Percentiles rank a stretch among this genome's conserved stretches.
Evolutionary conservation across 2,888 invertebrate genomes (phyloP).

Genomic region (Oxytorus armatus): DNA sequence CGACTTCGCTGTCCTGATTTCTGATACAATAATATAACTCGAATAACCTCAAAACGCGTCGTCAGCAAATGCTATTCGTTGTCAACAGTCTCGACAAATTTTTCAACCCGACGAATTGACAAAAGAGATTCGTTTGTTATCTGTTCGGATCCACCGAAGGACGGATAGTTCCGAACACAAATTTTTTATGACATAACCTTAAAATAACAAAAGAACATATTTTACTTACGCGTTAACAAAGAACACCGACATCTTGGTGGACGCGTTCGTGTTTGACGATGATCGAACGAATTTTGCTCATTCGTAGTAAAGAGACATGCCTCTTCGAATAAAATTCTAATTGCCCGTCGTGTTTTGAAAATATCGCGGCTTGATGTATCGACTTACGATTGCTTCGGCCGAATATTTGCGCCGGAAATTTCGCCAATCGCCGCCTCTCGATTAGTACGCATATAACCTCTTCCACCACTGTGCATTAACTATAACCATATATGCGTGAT

Average conservation of each 20-base stretch:
- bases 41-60: too few species aligned
- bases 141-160: background rate
- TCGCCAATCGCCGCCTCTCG: slow-evolving; percentile 68
- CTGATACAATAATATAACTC: slow-evolving; percentile 72
- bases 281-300: slow-evolving; percentile 17
- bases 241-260: slow-evolving; percentile 88
- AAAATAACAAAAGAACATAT: slow-evolving; percentile 69
- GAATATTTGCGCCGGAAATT: slow-evolving; percentile 70
- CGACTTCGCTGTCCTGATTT: slow-evolving; percentile 84
- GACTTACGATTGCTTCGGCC: slow-evolving; percentile 67
- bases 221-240: slow-evolving; percentile 90
- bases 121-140: background rate
- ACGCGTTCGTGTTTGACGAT: background rate
- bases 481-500: too few species aligned
- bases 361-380: slow-evolving; percentile 63
- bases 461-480: background rate
- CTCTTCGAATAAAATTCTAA: background rate
- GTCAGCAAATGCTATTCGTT: too few species aligned
- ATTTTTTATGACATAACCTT: slow-evolving; percentile 76
- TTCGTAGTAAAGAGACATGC: slow-evolving; percentile 32
- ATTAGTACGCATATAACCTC: slow-evolving; percentile 26
- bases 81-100: background rate
- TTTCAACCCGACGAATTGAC: background rate
- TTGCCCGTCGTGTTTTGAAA: slow-evolving; percentile 54
- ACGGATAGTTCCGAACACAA: background rate